Conservation (phyloP, 2,888 invertebrate genomes). For the Lasioglossum morio region DNA sequence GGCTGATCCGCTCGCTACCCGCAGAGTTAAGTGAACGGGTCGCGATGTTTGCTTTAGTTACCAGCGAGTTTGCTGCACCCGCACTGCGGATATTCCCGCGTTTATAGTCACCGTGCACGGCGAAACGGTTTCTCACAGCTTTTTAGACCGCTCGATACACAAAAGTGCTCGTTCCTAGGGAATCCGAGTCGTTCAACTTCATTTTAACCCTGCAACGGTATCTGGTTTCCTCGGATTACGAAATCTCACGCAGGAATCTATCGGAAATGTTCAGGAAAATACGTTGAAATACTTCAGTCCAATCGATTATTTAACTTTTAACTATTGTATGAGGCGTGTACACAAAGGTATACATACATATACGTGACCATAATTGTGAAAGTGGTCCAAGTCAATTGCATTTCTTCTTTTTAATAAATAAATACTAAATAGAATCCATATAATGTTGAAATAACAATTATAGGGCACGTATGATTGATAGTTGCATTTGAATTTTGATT, state of each 20-base stretch:
- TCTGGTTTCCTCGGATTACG: not conserved
- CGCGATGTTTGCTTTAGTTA: not conserved
- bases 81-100: not conserved
- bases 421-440: too few species aligned
- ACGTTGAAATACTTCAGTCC: not conserved
- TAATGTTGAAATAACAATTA: too few species aligned
- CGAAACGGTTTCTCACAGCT: not conserved
- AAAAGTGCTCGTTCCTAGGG: not conserved
- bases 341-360: too few species aligned
- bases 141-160: not conserved
- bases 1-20: not conserved
- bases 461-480: too few species aligned
- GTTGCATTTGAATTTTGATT: too few species aligned
- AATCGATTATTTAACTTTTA: too few species aligned
- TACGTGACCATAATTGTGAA: too few species aligned
- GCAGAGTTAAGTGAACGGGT: not conserved
- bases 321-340: too few species aligned
- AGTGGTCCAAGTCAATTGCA: too few species aligned
- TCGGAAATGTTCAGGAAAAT: not conserved
- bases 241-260: not conserved
- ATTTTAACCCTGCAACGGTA: not conserved
- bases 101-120: not conserved
- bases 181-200: not conserved
- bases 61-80: not conserved
- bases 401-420: too few species aligned